Percentiles rank a stretch among this genome's conserved stretches.
Conservation (phyloP, 2,888 invertebrate species). For the Andrena flavipes region DNA sequence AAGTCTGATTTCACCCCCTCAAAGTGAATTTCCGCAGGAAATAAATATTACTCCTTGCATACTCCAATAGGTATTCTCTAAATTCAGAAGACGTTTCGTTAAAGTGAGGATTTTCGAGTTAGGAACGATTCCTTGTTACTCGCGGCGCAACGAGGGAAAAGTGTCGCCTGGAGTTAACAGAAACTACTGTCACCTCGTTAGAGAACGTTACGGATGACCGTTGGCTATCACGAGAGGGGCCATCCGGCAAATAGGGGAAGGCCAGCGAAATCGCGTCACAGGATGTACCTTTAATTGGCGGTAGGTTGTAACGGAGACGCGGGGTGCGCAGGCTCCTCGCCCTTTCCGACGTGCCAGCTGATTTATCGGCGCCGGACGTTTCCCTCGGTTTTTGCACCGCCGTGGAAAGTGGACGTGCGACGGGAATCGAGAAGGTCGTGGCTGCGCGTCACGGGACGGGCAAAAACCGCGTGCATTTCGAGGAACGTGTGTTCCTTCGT, state of each 20-base stretch:
- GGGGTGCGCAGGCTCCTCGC: background rate
- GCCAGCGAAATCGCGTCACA: slow-evolving; percentile 42
- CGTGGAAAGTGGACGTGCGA: background rate
- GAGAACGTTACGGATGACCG: slow-evolving; percentile 30
- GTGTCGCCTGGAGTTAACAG: slow-evolving; percentile 1
- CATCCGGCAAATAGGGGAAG: slow-evolving; percentile 40
- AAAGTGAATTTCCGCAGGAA: background rate
- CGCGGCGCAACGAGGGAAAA: background rate
- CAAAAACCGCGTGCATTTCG: slow-evolving; percentile 6
- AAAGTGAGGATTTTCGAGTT: background rate
- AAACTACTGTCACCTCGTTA: slow-evolving; percentile 34
- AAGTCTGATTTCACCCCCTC: too few relatives aligned
- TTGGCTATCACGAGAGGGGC: slow-evolving; percentile 10
- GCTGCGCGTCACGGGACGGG: background rate
- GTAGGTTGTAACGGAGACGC: slow-evolving; percentile 8
- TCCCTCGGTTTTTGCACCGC: slow-evolving; percentile 12
- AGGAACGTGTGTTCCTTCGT: background rate
- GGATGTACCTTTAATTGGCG: slow-evolving; percentile 52
- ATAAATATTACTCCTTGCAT: too few relatives aligned
- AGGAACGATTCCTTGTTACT: background rate
- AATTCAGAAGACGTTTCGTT: too few relatives aligned
- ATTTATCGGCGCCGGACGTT: slow-evolving; percentile 31
- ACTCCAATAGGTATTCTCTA: too few relatives aligned
- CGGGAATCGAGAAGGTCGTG: background rate
- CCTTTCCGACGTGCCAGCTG: slow-evolving; percentile 26